Evolutionary conservation across 2,888 invertebrate species (phyloP).

Genomic region (Drosophila quinaria): DNA sequence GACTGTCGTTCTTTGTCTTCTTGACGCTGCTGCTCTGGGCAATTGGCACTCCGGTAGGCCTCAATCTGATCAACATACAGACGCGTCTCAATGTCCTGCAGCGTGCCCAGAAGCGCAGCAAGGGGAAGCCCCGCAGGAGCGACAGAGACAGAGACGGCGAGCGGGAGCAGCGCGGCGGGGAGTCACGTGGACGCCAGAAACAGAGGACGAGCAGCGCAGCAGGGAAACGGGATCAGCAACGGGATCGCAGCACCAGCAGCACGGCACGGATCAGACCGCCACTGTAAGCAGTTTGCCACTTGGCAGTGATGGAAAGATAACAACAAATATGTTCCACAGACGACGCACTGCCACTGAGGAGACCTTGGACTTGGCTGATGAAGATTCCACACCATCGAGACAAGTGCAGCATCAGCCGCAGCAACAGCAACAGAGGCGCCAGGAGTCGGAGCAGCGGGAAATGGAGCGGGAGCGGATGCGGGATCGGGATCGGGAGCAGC

Average conservation of each 20-base stretch:
- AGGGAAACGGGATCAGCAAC: constrained; percentile 45
- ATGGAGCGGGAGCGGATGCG: constrained; percentile 60
- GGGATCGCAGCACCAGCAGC: constrained; percentile 78
- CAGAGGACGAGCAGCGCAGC: constrained; percentile 58
- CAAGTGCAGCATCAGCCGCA: constrained; percentile 48
- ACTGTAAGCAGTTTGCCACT: constrained; percentile 61
- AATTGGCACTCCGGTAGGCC: constrained; percentile 88
- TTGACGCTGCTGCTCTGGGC: constrained; percentile 88
- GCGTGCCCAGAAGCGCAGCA: constrained; percentile 58
- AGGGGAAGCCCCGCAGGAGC: constrained; percentile 59
- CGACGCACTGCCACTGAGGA: constrained; percentile 82
- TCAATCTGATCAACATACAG: constrained; percentile 86
- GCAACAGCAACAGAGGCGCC: constrained; percentile 49
- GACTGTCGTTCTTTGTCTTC: constrained; percentile 90
- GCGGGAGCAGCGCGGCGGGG: constrained; percentile 32
- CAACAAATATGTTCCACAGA: constrained; percentile 35
- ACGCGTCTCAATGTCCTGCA: constrained; percentile 77
- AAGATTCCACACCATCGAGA: constrained; percentile 66
- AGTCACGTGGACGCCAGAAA: constrained; percentile 57
- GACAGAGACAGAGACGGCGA: constrained; percentile 55
- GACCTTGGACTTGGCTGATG: constrained; percentile 77
- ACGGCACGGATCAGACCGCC: constrained; percentile 61
- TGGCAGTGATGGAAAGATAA: no score
- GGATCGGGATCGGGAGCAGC: constrained; percentile 67
- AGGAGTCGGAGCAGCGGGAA: constrained; percentile 51